Evolutionary conservation across 2,888 invertebrate genomes (phyloP).

Genomic region (Lycia hirtaria): DNA sequence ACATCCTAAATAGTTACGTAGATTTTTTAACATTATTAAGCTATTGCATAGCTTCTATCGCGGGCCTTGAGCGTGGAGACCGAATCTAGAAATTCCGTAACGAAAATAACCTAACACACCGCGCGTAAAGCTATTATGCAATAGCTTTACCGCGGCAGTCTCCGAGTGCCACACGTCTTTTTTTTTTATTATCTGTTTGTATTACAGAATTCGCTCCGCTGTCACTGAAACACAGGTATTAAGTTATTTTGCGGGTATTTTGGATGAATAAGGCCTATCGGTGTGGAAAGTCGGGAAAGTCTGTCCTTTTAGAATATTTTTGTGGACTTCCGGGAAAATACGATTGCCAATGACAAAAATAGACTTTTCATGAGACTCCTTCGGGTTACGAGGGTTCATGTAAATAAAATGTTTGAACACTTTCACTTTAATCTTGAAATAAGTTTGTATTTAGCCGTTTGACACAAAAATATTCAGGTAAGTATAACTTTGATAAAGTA

Average conservation of each 20-base stretch:
- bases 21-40: background rate
- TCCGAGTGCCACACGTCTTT: no score
- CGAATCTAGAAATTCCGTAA: no score
- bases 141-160: no score
- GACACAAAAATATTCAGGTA: background rate
- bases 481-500: background rate
- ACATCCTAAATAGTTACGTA: no score
- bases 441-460: background rate
- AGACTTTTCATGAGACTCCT: conserved; percentile 2
- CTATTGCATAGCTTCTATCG: no score
- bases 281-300: conserved; percentile 10
- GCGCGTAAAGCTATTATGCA: no score
- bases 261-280: conserved; percentile 15
- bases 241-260: conserved; percentile 8
- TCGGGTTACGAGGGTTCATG: background rate
- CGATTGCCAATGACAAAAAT: conserved; percentile 5
- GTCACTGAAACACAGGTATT: background rate
- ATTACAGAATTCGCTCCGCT: background rate
- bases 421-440: background rate
- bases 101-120: no score
- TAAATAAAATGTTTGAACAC: conserved; percentile 5
- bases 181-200: no score
- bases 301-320: conserved; percentile 14
- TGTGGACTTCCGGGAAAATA: conserved; percentile 4
- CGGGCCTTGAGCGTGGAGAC: no score